Evolutionary conservation across 2,888 invertebrate genomes (phyloP).

Genomic region (Parascotia fuliginaria): DNA sequence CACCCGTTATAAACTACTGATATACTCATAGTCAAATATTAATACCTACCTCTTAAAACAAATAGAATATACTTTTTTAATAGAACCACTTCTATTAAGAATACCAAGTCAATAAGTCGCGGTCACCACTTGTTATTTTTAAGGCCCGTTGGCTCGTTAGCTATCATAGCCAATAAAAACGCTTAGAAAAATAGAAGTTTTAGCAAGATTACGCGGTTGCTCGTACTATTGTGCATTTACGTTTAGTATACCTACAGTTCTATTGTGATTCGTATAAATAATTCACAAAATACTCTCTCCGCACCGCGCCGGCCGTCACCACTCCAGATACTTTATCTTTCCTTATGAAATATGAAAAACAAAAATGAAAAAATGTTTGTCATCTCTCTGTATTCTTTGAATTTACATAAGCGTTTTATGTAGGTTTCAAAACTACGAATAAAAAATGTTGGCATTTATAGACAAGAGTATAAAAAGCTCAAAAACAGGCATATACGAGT

Average conservation of each 20-base stretch:
- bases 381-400: neutral
- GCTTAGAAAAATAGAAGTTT: neutral
- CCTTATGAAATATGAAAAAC: slow-evolving; percentile 14
- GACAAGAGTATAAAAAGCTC: no score
- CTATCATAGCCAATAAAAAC: neutral
- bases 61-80: no score
- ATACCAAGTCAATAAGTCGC: no score
- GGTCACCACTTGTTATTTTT: no score
- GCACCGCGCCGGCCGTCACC: slow-evolving; percentile 15
- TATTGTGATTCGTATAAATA: slow-evolving; percentile 23
- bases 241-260: neutral
- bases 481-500: no score
- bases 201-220: neutral
- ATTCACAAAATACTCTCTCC: slow-evolving; percentile 28
- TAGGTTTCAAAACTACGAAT: no score
- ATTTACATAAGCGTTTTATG: neutral
- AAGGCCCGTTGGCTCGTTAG: no score
- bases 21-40: no score
- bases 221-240: neutral
- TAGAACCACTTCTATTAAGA: no score
- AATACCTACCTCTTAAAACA: no score
- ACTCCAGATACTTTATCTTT: slow-evolving; percentile 10
- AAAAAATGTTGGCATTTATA: no score
- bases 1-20: no score
- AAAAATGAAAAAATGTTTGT: slow-evolving; percentile 3